Base-by-base conservation (phyloP, 2,113 vertebrate species). In the Cairina moschata region DNA sequence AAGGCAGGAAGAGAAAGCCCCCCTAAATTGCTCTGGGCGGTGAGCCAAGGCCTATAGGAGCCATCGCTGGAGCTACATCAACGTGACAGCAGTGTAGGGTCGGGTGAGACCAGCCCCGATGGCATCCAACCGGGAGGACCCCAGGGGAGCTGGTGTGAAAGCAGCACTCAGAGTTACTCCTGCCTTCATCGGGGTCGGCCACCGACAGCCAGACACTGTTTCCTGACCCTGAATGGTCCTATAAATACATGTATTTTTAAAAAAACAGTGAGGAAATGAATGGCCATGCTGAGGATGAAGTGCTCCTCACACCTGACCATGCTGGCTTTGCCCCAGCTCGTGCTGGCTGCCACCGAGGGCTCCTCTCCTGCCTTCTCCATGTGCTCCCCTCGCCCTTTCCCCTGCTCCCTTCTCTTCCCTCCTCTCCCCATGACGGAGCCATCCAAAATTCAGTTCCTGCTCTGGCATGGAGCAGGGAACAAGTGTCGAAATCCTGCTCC, bases 251-350 rank as follows among this genome's bases (percentile, higher is more conserved):
- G 11, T 28, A 10, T 69, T 90, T 74, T 91, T 94, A 50, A 84
- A 36, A 63, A 54, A 86, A 60, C 36, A 55, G 59, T 4, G 22
- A 78, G 90, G 86, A 94, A 88, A 86, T 91, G 56, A 92, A 74
- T 82, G 62, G 69, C 91, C 54, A 23, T 66, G 86, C 74, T 93
- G 74, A 86, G 86, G 80, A 91, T 72, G 91, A 95, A 91, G 80
- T 82, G 54, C 77, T 95, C 73, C 77, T 85, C 62, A 46, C 0
- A 11, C 40, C 74, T 85, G 89, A 90, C 86, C 88, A 59, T 34
- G 56, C 60, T 86, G 77, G 76, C 91, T 32, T 71, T 76, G 44
- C 65, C 72, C 55, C 80, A 77, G 73, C 60, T 36, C 0, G 0
- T 38, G 86, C 17, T 2, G 26, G 62, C 48, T 86, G 72, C 76